Percentiles rank a stretch among this genome's conserved stretches.
phyloP scores from a whole-genome alignment of 2,113 vertebrate species.

The Lamprologus tigripictilis region DNA sequence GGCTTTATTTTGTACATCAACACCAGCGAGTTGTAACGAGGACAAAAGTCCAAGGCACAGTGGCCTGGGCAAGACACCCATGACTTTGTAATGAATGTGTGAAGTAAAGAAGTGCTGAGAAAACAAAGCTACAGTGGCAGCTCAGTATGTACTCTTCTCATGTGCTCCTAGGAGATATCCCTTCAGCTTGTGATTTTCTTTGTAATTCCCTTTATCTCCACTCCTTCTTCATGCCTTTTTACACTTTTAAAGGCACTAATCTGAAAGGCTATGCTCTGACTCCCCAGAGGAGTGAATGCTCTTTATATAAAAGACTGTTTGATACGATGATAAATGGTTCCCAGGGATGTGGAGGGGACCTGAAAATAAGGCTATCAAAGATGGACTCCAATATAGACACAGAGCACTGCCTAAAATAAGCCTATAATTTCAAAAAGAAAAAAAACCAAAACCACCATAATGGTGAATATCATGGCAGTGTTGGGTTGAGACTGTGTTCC shows the following conservation, averaged over 20 bases:
- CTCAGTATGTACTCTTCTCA: not conserved
- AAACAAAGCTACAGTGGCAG: not conserved
- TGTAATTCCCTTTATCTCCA: not conserved
- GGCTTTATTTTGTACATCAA: not conserved
- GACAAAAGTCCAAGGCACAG: not conserved
- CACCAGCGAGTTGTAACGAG: not conserved
- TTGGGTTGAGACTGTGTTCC: not conserved
- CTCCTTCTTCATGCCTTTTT: not conserved
- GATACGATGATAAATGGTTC: not conserved
- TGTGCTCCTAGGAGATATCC: not conserved
- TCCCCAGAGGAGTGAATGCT: not conserved
- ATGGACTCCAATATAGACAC: not conserved
- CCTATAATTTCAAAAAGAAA: not conserved
- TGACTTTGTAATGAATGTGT: not conserved
- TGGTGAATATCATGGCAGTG: accelerated
- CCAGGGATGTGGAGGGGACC: not conserved
- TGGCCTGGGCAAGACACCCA: not conserved
- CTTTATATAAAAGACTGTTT: not conserved
- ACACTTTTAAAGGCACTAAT: not conserved
- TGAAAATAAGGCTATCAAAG: not conserved
- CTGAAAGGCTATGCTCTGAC: not conserved
- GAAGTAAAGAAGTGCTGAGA: not conserved
- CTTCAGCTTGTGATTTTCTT: constrained; percentile 2
- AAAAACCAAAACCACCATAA: not conserved
- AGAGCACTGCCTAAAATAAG: accelerated